phyloP scores from a whole-genome alignment of 2,888 invertebrate genomes.

The Megastigmus dorsalis region DNA sequence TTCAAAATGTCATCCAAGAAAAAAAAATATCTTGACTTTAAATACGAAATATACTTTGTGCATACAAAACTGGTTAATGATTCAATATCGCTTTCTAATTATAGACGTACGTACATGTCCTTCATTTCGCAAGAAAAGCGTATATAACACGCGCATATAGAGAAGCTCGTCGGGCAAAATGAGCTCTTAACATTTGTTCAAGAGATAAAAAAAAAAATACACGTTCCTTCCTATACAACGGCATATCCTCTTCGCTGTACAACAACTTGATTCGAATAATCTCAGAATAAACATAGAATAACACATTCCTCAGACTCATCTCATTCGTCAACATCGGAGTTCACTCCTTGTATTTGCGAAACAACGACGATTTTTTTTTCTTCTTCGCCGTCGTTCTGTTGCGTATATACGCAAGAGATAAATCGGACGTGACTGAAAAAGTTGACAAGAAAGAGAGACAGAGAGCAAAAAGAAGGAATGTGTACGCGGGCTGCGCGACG shows the following conservation, averaged over 20 bases:
- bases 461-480: background rate
- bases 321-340: background rate
- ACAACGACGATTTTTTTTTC: background rate
- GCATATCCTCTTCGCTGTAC: too few relatives aligned
- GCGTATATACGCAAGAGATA: background rate
- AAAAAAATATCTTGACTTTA: too few relatives aligned
- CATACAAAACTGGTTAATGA: too few relatives aligned
- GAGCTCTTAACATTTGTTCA: background rate
- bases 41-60: too few relatives aligned
- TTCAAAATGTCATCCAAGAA: too few relatives aligned
- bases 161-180: too few relatives aligned
- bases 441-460: background rate
- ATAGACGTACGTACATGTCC: too few relatives aligned
- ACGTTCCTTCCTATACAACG: background rate
- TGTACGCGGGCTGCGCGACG: too few relatives aligned
- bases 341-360: background rate
- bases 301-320: background rate
- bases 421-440: background rate
- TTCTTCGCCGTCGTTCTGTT: background rate
- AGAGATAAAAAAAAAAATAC: background rate
- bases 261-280: background rate
- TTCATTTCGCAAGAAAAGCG: too few relatives aligned
- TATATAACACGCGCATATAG: too few relatives aligned
- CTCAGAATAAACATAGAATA: background rate
- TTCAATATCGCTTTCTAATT: too few relatives aligned